A percentile compares a stretch with the other conserved stretches of the same genome.
Conservation (phyloP, 2,797 vertebrate genomes). For the Halcyon chelicuti region DNA sequence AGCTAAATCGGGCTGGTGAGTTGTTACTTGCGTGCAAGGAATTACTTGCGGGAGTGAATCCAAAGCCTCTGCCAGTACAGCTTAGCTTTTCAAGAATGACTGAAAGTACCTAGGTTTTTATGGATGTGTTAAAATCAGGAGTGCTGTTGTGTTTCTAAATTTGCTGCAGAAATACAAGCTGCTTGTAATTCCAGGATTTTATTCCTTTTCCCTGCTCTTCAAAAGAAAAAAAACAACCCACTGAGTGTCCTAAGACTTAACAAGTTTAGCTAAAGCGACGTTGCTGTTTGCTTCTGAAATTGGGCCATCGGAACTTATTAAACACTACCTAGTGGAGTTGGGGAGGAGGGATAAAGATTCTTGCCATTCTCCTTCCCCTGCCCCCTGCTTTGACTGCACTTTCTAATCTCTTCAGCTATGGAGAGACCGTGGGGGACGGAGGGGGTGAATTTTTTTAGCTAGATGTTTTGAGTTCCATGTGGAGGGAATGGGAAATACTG, state of each 20-base stretch:
- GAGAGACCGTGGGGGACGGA: background rate
- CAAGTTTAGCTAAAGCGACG: background rate
- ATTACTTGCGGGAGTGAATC: background rate
- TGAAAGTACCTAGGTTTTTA: background rate
- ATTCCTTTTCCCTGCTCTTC: background rate
- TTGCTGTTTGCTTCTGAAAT: background rate
- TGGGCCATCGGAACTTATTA: background rate
- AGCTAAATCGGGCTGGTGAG: background rate
- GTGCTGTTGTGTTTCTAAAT: background rate
- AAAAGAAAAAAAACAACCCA: background rate
- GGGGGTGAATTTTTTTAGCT: background rate
- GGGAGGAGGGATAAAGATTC: constrained; percentile 71
- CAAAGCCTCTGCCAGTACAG: background rate
- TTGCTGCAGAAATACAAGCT: background rate
- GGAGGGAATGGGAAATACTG: constrained; percentile 44
- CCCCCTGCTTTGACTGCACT: constrained; percentile 69
- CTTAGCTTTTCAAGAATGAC: constrained; percentile 34
- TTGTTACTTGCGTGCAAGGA: constrained; percentile 6
- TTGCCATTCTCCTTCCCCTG: constrained; percentile 65
- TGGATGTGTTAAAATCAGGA: constrained; percentile 10
- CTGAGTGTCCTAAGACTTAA: background rate
- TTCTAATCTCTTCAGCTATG: constrained; percentile 75
- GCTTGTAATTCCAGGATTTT: background rate
- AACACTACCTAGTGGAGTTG: constrained; percentile 38
- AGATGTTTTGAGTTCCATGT: constrained; percentile 31